Evolutionary conservation across 1,140 invertebrate species (phyloP).

Genomic region (Hyles vespertilio): DNA sequence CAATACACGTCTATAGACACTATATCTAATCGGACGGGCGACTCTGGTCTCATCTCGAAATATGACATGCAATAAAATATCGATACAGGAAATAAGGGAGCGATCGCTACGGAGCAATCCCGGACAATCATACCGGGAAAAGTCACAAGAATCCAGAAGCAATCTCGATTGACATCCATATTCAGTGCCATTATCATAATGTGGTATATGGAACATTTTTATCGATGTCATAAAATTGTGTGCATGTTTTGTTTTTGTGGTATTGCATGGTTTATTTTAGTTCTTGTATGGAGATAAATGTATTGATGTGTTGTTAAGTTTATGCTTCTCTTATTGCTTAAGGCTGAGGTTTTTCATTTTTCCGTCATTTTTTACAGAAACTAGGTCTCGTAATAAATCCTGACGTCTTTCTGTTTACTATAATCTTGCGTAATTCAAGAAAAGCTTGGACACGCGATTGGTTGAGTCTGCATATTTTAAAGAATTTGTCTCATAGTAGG

Average conservation of each 20-base stretch:
- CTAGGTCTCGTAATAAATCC: too few species aligned
- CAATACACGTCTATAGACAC: conserved; percentile 39
- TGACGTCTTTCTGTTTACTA: too few species aligned
- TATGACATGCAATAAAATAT: conserved; percentile 70
- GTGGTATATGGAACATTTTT: conserved; percentile 5
- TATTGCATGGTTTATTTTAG: neutral
- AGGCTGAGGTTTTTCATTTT: too few species aligned
- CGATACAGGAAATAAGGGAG: conserved; percentile 58
- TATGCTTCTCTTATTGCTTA: too few species aligned
- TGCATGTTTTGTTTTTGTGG: neutral
- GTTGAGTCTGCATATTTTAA: too few species aligned
- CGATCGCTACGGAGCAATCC: conserved; percentile 40
- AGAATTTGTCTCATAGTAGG: too few species aligned
- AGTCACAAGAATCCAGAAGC: conserved; percentile 21
- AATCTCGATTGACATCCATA: conserved; percentile 18
- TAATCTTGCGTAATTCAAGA: too few species aligned
- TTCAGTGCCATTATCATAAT: conserved; percentile 31
- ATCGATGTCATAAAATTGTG: neutral
- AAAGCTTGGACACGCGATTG: too few species aligned
- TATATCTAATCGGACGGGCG: conserved; percentile 50
- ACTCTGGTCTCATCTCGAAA: conserved; percentile 51
- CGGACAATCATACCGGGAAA: conserved; percentile 16
- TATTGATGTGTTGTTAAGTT: too few species aligned
- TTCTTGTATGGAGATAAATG: too few species aligned
- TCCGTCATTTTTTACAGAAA: too few species aligned